Base-by-base conservation (phyloP, 1,140 invertebrate genomes). In the Sitodiplosis mosellana region DNA sequence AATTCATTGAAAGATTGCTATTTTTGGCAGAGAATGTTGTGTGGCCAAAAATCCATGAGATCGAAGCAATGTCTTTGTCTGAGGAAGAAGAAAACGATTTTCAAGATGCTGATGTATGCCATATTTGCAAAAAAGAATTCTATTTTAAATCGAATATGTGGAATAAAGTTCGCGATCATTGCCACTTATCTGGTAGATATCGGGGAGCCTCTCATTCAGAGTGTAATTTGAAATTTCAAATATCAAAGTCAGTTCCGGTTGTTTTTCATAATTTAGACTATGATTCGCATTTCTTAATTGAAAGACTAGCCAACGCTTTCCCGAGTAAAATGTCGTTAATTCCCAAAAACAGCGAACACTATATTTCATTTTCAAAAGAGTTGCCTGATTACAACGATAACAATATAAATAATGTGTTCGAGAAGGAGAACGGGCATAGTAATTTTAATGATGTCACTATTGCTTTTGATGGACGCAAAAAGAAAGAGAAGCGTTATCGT, bases 251-350 rank as follows among this genome's bases (percentile, higher is more conserved):
- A 50, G 48, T 65, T 49, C 61, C 64, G 19, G 51, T 67, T 20
- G 52, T 62, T 47, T 65, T 64, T 46, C 59, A 61, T 55, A 59
- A 61, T 54, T 54, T n/a, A n/a, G n/a, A n/a, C n/a, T n/a, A n/a
- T n/a, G n/a, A n/a, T n/a, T n/a, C n/a, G n/a, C n/a, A n/a, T 63
- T 7, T n/a, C n/a, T n/a, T 54, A 53, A 2, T 41, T n/a, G 11
- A 17, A 41, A n/a, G n/a, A n/a, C n/a, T 41, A 7, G 7, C 15
- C 38, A 41, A 7, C 18, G 11, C 11, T n/a, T 41, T 7, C 11
- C 18, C 7, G 7, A 18, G 7, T 11, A 41, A n/a, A n/a, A n/a
- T 5, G 46, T 53, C 8, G n/a, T n/a, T n/a, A n/a, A n/a, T n/a
- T n/a, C n/a, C n/a, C n/a, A n/a, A n/a, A n/a, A n/a, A n/a, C n/a